Evolutionary conservation across 2,888 invertebrate species (phyloP).

Genomic region (Parnassius mnemosyne): DNA sequence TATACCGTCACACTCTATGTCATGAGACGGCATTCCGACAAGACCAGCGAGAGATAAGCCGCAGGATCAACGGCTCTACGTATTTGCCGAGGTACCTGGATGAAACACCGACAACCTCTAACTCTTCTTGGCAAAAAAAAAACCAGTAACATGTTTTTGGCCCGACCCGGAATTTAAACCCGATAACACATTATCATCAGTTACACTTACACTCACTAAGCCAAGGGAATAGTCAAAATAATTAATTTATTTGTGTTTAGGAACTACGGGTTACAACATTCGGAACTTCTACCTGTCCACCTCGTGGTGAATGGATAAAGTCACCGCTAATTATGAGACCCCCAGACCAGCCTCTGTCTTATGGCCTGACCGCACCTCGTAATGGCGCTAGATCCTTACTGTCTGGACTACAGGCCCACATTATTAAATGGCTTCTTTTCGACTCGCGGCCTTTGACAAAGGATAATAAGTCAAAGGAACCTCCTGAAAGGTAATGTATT

Average conservation of each 20-base stretch:
- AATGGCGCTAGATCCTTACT: slow-evolving; percentile 83
- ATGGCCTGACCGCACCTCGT: slow-evolving; percentile 83
- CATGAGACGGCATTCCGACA: too few species aligned
- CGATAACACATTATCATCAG: too few species aligned
- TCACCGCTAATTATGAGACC: slow-evolving; percentile 84
- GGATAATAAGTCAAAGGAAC: slow-evolving; percentile 69
- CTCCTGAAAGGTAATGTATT: slow-evolving; percentile 73
- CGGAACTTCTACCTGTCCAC: slow-evolving; percentile 84
- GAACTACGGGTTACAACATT: slow-evolving; percentile 83
- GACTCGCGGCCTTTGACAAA: slow-evolving; percentile 70
- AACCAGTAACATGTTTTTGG: too few species aligned
- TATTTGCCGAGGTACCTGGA: too few species aligned
- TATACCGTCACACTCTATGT: too few species aligned
- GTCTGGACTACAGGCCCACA: slow-evolving; percentile 84
- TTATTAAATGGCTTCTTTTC: slow-evolving; percentile 85
- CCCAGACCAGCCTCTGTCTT: slow-evolving; percentile 79
- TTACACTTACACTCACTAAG: too few species aligned
- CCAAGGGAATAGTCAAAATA: too few species aligned
- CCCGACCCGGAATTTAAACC: too few species aligned
- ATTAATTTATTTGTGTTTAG: slow-evolving; percentile 50
- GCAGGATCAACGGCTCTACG: too few species aligned
- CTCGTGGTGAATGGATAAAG: slow-evolving; percentile 86
- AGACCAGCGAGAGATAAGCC: too few species aligned
- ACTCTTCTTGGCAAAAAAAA: too few species aligned
- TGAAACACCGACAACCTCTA: too few species aligned